Evolutionary conservation across 2,797 vertebrate species (phyloP).

Genomic region (Enteromius unitaeniatus): DNA sequence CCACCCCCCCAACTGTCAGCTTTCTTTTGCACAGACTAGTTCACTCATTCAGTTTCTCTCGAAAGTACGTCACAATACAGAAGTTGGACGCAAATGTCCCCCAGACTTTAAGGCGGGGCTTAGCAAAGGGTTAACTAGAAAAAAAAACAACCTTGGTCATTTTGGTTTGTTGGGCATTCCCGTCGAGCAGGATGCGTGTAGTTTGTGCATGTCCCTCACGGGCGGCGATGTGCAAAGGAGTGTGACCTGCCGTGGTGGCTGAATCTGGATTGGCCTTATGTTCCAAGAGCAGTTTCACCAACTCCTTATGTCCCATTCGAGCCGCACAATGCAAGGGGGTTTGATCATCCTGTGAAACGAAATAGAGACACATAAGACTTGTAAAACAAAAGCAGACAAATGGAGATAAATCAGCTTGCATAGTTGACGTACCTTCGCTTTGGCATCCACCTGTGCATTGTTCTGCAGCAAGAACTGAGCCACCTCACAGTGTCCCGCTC

Average conservation of each 20-base stretch:
- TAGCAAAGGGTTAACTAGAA: background rate
- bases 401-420: background rate
- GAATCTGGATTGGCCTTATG: constrained; percentile 87
- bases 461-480: constrained; percentile 95
- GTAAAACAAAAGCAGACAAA: background rate
- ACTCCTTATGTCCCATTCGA: constrained; percentile 90
- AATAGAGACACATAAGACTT: background rate
- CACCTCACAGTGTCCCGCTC: constrained; percentile 93
- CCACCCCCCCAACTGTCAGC: no score
- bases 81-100: no score
- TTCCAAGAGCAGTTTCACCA: constrained; percentile 90
- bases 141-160: constrained; percentile 90
- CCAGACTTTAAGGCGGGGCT: background rate
- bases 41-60: no score
- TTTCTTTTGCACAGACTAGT: no score
- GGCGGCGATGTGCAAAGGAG: constrained; percentile 89
- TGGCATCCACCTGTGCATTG: constrained; percentile 93
- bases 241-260: constrained; percentile 91
- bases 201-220: constrained; percentile 90
- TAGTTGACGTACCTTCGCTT: constrained; percentile 87
- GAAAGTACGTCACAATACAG: no score
- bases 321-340: constrained; percentile 95
- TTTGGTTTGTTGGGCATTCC: constrained; percentile 87
- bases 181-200: constrained; percentile 86
- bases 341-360: constrained; percentile 87